Evolutionary conservation across 2,888 invertebrate species (phyloP).

Genomic region (Ophioninae sp.): DNA sequence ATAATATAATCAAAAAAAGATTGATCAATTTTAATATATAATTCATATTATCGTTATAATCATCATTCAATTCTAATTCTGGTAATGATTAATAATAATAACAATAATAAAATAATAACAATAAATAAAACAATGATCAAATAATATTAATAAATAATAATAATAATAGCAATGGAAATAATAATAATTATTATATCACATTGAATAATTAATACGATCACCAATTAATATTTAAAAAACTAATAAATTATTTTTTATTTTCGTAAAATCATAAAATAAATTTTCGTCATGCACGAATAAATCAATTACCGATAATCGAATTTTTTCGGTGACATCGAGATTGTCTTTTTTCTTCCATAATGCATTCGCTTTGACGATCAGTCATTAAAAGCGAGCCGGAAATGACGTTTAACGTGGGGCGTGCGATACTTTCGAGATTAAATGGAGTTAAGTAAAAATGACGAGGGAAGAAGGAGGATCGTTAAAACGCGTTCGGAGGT

Average conservation of each 20-base stretch:
- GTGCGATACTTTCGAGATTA: not conserved
- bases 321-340: not conserved
- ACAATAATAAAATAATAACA: too few species aligned
- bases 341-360: constrained; percentile 1
- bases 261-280: too few species aligned
- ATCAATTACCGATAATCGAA: not conserved
- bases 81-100: too few species aligned
- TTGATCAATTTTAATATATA: too few species aligned
- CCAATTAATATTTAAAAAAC: not conserved
- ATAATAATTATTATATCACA: too few species aligned
- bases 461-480: constrained; percentile 25
- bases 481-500: constrained; percentile 29
- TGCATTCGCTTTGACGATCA: constrained; percentile 7
- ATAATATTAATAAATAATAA: not conserved
- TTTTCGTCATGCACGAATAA: not conserved
- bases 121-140: not conserved
- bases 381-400: constrained; percentile 2
- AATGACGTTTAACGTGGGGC: constrained; percentile 37
- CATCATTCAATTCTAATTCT: too few species aligned
- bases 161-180: too few species aligned
- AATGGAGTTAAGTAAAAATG: constrained; percentile 38
- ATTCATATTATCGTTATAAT: too few species aligned
- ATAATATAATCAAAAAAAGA: too few species aligned
- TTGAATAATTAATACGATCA: not conserved
- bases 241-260: too few species aligned